Base-by-base conservation (phyloP, 2,113 vertebrate species). In the Mustelus asterias region DNA sequence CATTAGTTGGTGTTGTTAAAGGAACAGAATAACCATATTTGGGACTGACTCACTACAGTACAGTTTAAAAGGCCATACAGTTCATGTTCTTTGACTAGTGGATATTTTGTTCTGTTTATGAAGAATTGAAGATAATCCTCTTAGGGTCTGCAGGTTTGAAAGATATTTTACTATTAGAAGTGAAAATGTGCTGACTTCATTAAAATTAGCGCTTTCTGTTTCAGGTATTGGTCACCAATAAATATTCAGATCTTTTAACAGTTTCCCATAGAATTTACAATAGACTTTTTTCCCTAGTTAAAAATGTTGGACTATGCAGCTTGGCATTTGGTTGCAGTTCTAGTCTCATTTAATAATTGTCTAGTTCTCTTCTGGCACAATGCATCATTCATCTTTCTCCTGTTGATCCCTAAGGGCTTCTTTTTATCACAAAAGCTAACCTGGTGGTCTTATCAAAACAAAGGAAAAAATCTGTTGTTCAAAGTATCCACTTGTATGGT, bases 1-100 rank as follows among this genome's bases (percentile, higher is more conserved):
- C 99, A 0, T 96, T 99, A 58, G 99, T 99, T 93, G 99, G 99
- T 0, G 99, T 99, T 65, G 99, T 98, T 20, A 99, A 99, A 97
- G 98, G 97, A 0, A 97, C 98, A 0, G 67, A 72, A 48, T 95
- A 29, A 95, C 33, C 4, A 13, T 70, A 16, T 9, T 95, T 26
- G 48, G 67, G 37, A 76, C 67, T 48, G 67, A 44, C 63, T 93
- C 11, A 41, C 60, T 72, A 11, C 69, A 95, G 24, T 54, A 48
- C 54, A 76, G 41, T 72, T 72, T 37, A 48, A 72, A 94, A 48
- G 41, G 20, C 93, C 65, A 72, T 95, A 48, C 44, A 76, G 44
- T 54, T 95, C 33, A 18, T 16, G 58, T 72, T 95, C 67, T 95
- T 72, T 95, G 94, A 13, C 69, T 29, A 95, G 33, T 70, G 69